These are phyloP conservation scores for Scelioninae gen. 1 DNA, from an alignment of 2,888 invertebrate genomes.

Conservation along the genomic window DNA sequence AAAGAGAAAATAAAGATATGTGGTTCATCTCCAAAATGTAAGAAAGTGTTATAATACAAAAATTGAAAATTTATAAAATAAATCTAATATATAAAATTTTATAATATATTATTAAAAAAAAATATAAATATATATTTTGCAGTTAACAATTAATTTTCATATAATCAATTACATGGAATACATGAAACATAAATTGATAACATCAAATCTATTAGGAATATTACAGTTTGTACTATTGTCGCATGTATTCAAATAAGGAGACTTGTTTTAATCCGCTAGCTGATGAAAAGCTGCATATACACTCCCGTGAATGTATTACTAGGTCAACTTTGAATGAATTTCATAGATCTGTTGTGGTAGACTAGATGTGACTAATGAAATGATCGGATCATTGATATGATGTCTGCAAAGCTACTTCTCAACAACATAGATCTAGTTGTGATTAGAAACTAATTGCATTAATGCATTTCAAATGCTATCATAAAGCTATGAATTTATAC, in stretches of 20 bases:
- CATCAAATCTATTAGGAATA: too few relatives aligned
- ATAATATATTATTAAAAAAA: too few relatives aligned
- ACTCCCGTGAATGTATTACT: not conserved
- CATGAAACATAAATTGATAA: too few relatives aligned
- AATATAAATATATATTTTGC: too few relatives aligned
- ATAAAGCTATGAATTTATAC: not conserved
- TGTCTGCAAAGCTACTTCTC: slow-evolving; percentile 9
- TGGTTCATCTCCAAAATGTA: too few relatives aligned
- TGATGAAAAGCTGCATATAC: slow-evolving; percentile 1
- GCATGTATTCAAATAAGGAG: not conserved
- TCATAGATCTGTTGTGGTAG: slow-evolving; percentile 17
- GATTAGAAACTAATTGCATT: not conserved
- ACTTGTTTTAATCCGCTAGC: not conserved
- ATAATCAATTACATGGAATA: too few relatives aligned
- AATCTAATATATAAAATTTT: too few relatives aligned
- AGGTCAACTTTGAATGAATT: slow-evolving; percentile 9
- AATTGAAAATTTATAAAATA: too few relatives aligned
- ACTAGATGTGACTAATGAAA: slow-evolving; percentile 30
- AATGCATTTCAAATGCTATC: not conserved
- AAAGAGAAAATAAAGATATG: too few relatives aligned
- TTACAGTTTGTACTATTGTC: too few relatives aligned
- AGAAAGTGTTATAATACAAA: too few relatives aligned
- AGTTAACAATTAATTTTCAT: too few relatives aligned
- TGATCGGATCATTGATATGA: slow-evolving; percentile 25
- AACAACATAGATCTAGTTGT: slow-evolving; percentile 6